Percentiles rank a stretch among this genome's conserved stretches.
These are phyloP conservation scores for Copidosoma floridanum DNA, from an alignment of 1,140 invertebrate genomes.

Conservation along the genomic window DNA sequence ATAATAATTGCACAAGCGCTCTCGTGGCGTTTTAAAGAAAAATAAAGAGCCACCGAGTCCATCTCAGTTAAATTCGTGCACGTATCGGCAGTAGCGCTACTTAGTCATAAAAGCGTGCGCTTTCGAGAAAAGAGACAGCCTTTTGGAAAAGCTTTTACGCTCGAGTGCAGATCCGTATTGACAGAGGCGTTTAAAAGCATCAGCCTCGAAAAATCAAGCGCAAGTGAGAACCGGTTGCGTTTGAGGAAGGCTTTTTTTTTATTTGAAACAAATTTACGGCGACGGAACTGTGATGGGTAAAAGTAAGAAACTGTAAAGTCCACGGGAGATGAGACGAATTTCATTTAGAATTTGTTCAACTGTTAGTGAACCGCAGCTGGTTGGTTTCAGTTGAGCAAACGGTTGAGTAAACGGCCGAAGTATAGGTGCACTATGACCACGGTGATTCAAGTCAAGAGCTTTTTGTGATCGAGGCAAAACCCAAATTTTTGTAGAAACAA, in stretches of 20 bases:
- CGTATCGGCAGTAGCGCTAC: not conserved
- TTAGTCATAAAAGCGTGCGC: not conserved
- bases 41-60: not conserved
- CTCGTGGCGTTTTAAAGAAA: not conserved
- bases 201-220: constrained; percentile 9
- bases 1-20: not conserved
- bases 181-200: not conserved
- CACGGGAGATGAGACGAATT: no score
- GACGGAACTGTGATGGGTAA: no score
- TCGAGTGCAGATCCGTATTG: not conserved
- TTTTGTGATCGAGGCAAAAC: no score
- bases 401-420: no score
- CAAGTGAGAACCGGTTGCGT: constrained; percentile 1
- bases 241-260: not conserved
- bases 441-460: no score
- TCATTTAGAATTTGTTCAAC: no score
- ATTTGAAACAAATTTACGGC: no score
- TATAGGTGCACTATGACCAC: no score
- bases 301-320: no score
- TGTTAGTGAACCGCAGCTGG: no score
- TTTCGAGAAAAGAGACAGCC: not conserved
- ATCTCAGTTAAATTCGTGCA: not conserved
- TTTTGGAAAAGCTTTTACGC: not conserved
- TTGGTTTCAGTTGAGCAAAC: no score
- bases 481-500: no score